Evolutionary conservation across 2,797 vertebrate genomes (phyloP).

Genomic region (Arctocebus calabarensis): DNA sequence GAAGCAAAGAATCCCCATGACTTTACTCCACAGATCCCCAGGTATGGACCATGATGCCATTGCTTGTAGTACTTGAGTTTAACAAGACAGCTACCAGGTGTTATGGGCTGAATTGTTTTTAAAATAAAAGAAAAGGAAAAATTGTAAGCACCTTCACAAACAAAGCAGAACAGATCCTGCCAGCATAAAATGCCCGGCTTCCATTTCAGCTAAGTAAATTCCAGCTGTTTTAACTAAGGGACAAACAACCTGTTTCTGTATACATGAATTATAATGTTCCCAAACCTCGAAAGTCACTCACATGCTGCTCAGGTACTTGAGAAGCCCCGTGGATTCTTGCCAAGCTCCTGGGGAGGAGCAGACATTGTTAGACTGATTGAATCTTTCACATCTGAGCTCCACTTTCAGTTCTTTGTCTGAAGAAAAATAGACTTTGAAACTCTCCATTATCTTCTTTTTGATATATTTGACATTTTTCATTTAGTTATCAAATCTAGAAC

Average conservation of each 20-base stretch:
- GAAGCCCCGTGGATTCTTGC: not conserved
- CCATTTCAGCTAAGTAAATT: slow-evolving; percentile 61
- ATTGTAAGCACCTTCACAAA: not conserved
- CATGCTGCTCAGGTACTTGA: not conserved
- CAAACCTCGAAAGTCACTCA: not conserved
- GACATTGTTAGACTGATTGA: not conserved
- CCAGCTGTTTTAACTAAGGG: slow-evolving; percentile 57
- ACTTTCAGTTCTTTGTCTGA: slow-evolving; percentile 28
- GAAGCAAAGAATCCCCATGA: slow-evolving; percentile 44
- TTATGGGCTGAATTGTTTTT: slow-evolving; percentile 48
- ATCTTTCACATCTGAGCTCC: not conserved
- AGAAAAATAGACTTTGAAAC: slow-evolving; percentile 24
- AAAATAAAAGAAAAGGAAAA: not conserved
- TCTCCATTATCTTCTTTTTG: not conserved
- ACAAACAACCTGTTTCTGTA: slow-evolving; percentile 29
- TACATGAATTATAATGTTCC: slow-evolving; percentile 29
- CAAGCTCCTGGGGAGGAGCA: not conserved
- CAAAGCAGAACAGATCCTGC: slow-evolving; percentile 69
- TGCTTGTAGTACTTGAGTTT: slow-evolving; percentile 19
- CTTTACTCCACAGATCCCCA: slow-evolving; percentile 47
- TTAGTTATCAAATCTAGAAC: slow-evolving; percentile 17
- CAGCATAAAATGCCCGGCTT: slow-evolving; percentile 46
- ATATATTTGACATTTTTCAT: not conserved
- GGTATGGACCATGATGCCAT: not conserved
- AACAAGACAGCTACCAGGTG: slow-evolving; percentile 70